Percentiles rank a stretch among this genome's conserved stretches.
Conservation (phyloP, 1,140 invertebrate species). For the Globodera rostochiensis region DNA sequence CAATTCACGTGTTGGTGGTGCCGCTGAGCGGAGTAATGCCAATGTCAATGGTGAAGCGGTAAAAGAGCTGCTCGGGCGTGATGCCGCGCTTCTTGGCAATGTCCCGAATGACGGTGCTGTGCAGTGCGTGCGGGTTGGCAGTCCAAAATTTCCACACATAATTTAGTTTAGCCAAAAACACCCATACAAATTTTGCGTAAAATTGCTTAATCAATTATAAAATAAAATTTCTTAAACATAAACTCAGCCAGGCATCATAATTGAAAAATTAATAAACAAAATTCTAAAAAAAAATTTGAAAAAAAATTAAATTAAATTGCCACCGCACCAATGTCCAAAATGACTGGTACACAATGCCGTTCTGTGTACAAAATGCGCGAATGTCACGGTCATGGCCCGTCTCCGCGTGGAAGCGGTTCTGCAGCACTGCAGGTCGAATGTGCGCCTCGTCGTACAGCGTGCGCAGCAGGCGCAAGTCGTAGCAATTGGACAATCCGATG, state of each 20-base stretch:
- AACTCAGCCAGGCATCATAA: not conserved
- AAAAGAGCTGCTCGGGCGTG: constrained; percentile 45
- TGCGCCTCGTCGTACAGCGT: constrained; percentile 39
- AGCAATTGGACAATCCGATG: constrained; percentile 42
- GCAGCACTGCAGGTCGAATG: constrained; percentile 46
- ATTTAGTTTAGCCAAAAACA: constrained; percentile 17
- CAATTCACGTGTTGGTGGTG: constrained; percentile 22
- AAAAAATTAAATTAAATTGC: too few species aligned
- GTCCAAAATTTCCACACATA: constrained; percentile 31
- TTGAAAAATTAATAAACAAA: too few species aligned
- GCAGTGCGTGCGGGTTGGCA: constrained; percentile 43
- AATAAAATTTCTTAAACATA: not conserved
- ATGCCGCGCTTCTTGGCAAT: constrained; percentile 29
- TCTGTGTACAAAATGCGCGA: constrained; percentile 34
- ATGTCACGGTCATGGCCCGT: constrained; percentile 44
- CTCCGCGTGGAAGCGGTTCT: constrained; percentile 45
- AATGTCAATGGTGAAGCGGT: constrained; percentile 45
- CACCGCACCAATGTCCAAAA: constrained; percentile 44
- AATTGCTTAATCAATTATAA: not conserved
- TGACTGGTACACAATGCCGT: constrained; percentile 43
- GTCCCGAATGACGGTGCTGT: constrained; percentile 23
- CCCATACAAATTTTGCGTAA: not conserved
- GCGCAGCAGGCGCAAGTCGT: constrained; percentile 23
- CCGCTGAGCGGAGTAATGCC: constrained; percentile 44
- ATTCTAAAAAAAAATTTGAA: too few species aligned